phyloP scores from a whole-genome alignment of 23 tunicate species.

The Ciona savignyi region DNA sequence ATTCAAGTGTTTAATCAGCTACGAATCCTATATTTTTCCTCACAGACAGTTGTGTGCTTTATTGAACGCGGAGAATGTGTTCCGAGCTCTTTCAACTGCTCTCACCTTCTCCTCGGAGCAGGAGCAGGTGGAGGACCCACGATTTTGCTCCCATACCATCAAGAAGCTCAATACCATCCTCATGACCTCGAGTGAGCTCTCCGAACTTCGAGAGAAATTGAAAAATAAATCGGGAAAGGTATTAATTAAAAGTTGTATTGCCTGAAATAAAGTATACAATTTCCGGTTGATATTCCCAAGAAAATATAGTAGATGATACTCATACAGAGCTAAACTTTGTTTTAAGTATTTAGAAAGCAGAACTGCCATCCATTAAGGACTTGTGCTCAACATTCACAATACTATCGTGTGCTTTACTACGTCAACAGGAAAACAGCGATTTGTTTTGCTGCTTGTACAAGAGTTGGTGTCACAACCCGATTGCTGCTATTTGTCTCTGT shows the following conservation, averaged over 20 bases:
- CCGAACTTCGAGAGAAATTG: constrained; percentile 50
- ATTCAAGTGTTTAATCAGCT: too few relatives aligned
- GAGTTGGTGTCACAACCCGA: constrained; percentile 90
- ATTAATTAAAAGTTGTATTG: too few relatives aligned
- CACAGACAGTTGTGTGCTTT: constrained; percentile 75
- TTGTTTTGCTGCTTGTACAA: constrained; percentile 71
- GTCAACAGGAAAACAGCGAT: constrained; percentile 41
- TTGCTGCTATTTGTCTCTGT: constrained; percentile 69
- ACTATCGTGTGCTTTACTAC: too few relatives aligned
- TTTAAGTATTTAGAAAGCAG: too few relatives aligned
- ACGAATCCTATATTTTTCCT: too few relatives aligned
- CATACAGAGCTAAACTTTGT: too few relatives aligned
- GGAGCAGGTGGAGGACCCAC: constrained; percentile 24
- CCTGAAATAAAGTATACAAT: too few relatives aligned
- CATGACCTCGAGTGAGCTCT: constrained; percentile 70
- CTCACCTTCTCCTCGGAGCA: constrained; percentile 5
- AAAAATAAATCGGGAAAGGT: constrained; percentile 43
- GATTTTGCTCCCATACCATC: constrained; percentile 45
- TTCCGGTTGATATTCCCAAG: too few relatives aligned
- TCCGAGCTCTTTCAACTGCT: constrained; percentile 45
- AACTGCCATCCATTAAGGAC: too few relatives aligned
- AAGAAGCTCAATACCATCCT: constrained; percentile 66
- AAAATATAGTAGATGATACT: too few relatives aligned
- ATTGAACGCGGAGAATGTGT: constrained; percentile 68
- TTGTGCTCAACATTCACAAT: too few relatives aligned